Base-by-base conservation (phyloP, 2,888 invertebrate genomes). In the Oxyteleia sp. region DNA sequence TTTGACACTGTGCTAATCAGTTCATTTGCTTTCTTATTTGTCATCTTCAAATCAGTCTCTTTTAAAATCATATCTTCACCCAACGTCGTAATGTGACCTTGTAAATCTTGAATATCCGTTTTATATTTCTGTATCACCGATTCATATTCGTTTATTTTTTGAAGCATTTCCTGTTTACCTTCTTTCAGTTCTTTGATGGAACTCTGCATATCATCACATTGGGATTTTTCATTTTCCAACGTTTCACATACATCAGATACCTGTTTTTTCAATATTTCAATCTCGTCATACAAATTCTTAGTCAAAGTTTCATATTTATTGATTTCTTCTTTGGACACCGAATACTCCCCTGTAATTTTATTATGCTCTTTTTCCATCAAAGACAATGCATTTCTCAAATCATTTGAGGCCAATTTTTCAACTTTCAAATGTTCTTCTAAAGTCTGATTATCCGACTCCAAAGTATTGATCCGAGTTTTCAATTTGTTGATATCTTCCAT, bases 331-430 rank as follows among this genome's bases (percentile, higher is more conserved):
- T 59, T 51, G 11, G 16, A 0, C 16, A 4, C 43, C 16, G 8
- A 2, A 66, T 72, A 71, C 61, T 82, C 76, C 0, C 23, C 7
- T 7, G 38, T 5, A 20, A 66, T 10, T 35, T 71, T 71, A 1
- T 76, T 55, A 2, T 53, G 26, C 16, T 82, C 82, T 16, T 66
- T 61, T 47, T 82, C 72, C 8, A 53, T 1, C 3, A 57, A 57
- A 18, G 41, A 43, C n/a, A 76, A 29, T 1, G 16, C 0, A 16
- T 55, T 72, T 0, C 18, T 66, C 10, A 83, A 59, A 49, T 83
- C 64, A 18, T 49, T 69, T 63, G n/a, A n/a, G n/a, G n/a, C n/a
- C n/a, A n/a, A n/a, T n/a, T 55, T 82, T 74, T 89, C 87, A 13
- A 35, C 43, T 0, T 81, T 45, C 35, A 88, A 32, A 18, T 38